Conservation (phyloP, 2,113 vertebrate genomes). For the Pelvicachromis taeniatus region DNA sequence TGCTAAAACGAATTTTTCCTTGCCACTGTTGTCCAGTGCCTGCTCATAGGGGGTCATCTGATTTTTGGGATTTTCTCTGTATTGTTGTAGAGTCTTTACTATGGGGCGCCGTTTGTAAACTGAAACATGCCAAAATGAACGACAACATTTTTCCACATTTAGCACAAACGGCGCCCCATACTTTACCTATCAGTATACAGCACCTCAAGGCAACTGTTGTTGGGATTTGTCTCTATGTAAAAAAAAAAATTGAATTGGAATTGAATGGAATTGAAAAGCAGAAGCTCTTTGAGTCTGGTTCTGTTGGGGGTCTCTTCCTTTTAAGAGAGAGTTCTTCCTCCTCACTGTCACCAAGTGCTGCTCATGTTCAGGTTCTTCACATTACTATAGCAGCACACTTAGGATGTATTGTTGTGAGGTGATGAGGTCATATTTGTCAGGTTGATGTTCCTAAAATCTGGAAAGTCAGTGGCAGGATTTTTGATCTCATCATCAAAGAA, state of each 20-base stretch:
- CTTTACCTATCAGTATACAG: not conserved
- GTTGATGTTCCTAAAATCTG: not conserved
- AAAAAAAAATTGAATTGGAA: not conserved
- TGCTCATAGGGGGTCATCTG: accelerated
- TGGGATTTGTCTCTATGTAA: not conserved
- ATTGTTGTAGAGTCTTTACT: not conserved
- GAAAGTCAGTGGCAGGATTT: not conserved
- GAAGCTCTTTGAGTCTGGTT: not conserved
- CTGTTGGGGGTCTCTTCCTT: not conserved
- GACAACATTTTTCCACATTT: too few relatives aligned
- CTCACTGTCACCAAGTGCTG: not conserved
- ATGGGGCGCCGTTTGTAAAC: too few relatives aligned
- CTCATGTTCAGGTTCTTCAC: not conserved
- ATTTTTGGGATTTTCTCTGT: not conserved
- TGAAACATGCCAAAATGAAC: too few relatives aligned
- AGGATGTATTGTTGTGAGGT: not conserved
- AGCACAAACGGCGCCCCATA: too few relatives aligned
- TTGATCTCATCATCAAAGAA: not conserved
- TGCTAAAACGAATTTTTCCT: not conserved
- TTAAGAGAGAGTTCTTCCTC: not conserved
- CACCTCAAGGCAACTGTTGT: not conserved
- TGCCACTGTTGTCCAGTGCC: not conserved
- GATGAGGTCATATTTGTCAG: not conserved
- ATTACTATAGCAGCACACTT: not conserved
- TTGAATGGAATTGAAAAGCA: not conserved